A percentile compares a stretch with the other conserved stretches of the same genome.
Evolutionary conservation across 2,888 invertebrate genomes (phyloP).

Genomic region (Diabrotica balteata): DNA sequence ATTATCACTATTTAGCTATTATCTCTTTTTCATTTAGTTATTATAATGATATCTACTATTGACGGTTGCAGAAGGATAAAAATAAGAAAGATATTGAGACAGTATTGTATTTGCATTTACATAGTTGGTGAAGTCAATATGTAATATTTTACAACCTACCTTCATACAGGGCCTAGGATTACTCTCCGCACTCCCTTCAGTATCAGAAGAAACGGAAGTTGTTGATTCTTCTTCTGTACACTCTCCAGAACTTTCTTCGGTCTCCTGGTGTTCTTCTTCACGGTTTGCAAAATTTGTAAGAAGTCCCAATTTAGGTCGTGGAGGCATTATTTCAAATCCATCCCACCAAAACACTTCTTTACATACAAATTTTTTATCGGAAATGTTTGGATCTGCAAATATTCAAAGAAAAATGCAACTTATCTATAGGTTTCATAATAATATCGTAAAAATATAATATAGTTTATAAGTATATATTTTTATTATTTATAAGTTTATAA

Average conservation of each 20-base stretch:
- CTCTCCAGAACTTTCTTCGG: constrained; percentile 44
- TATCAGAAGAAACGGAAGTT: constrained; percentile 41
- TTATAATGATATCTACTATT: too few species aligned
- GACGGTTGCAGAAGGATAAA: background rate
- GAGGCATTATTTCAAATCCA: constrained; percentile 71
- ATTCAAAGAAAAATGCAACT: background rate
- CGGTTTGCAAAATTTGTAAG: constrained; percentile 59
- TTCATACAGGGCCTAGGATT: constrained; percentile 38
- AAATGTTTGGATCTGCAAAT: constrained; percentile 47
- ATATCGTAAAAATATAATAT: too few species aligned
- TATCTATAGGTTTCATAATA: too few species aligned
- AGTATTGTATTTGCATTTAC: too few species aligned
- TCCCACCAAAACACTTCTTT: constrained; percentile 79
- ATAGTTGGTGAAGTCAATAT: too few species aligned
- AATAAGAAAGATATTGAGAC: background rate
- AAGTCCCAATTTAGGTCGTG: constrained; percentile 69
- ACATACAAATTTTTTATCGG: constrained; percentile 64
- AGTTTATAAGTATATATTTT: too few species aligned
- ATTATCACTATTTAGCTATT: too few species aligned
- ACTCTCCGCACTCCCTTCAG: constrained; percentile 53
- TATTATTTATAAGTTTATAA: too few species aligned
- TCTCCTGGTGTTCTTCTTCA: constrained; percentile 29
- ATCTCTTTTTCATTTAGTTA: too few species aligned
- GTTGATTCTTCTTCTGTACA: constrained; percentile 44
- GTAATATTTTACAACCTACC: background rate